phyloP scores from a whole-genome alignment of 2,797 vertebrate species.

The Dendrocincla tyrannina region DNA sequence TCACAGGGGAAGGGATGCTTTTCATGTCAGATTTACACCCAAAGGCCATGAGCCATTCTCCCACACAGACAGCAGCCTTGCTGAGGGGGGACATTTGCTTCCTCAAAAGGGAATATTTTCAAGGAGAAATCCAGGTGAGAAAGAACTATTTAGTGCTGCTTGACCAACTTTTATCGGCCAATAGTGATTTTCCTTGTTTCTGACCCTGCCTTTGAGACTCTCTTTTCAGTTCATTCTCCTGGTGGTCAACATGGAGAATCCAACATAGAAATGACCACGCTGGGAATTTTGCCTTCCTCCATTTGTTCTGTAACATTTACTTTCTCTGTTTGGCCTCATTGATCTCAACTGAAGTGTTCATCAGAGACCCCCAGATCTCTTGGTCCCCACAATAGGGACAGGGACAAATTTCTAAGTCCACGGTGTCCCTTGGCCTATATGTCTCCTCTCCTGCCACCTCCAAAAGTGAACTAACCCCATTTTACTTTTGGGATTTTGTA shows the following conservation, averaged over 20 bases:
- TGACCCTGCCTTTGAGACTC: background rate
- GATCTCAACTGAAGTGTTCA: background rate
- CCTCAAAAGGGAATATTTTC: background rate
- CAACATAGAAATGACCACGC: accelerated
- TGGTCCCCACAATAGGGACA: background rate
- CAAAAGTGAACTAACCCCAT: background rate
- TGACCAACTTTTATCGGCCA: background rate
- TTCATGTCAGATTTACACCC: background rate
- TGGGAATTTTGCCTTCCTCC: background rate
- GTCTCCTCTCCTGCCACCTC: background rate
- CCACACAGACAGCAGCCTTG: background rate
- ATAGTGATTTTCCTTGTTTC: background rate
- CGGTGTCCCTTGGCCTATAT: accelerated
- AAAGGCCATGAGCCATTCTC: background rate
- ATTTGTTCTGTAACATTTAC: background rate
- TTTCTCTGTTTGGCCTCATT: background rate
- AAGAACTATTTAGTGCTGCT: background rate
- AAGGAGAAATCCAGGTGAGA: background rate
- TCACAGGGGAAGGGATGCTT: background rate
- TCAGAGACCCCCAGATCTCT: background rate
- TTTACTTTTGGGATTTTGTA: background rate
- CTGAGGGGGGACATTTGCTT: background rate
- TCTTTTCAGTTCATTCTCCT: background rate
- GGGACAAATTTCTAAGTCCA: background rate
- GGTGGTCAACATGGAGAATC: background rate